Conservation (phyloP, 2,797 vertebrate genomes). For the Rhyacichthys aspro region DNA sequence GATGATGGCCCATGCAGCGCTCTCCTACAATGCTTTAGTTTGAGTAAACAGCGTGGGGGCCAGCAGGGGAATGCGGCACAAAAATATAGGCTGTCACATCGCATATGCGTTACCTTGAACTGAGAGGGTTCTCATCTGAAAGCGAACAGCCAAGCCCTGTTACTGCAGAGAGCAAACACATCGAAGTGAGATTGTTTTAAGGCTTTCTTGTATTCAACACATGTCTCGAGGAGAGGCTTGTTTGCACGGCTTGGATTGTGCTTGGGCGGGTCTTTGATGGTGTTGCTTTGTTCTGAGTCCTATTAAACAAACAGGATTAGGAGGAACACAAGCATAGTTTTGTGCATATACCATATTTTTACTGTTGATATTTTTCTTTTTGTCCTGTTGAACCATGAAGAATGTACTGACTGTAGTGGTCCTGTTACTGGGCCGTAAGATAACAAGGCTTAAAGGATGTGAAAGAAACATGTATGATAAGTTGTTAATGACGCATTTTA, state of each 20-base stretch:
- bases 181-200: constrained; percentile 37
- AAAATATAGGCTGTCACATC: constrained; percentile 41
- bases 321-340: constrained; percentile 16
- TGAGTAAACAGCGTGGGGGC: constrained; percentile 42
- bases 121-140: constrained; percentile 32
- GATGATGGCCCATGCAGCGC: constrained; percentile 22
- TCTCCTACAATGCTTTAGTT: constrained; percentile 25
- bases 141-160: constrained; percentile 39
- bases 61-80: too few relatives aligned
- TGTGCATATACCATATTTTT: constrained; percentile 6
- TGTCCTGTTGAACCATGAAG: constrained; percentile 1
- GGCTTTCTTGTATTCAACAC: constrained; percentile 45
- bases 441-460: neutral
- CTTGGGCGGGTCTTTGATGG: constrained; percentile 38
- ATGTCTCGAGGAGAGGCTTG: constrained; percentile 11
- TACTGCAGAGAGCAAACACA: constrained; percentile 41
- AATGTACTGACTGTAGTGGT: constrained; percentile 4
- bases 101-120: constrained; percentile 23
- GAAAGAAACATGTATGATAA: neutral
- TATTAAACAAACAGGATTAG: constrained; percentile 47
- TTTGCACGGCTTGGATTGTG: constrained; percentile 32
- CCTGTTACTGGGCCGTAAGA: neutral
- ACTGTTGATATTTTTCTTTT: neutral
- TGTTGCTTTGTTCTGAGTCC: constrained; percentile 41
- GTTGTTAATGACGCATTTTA: too few relatives aligned